Evolutionary conservation across 2,888 invertebrate genomes (phyloP), one percentile per base, ranked within the genome.

Genomic region (Xestobium rufovillosum): DNA sequence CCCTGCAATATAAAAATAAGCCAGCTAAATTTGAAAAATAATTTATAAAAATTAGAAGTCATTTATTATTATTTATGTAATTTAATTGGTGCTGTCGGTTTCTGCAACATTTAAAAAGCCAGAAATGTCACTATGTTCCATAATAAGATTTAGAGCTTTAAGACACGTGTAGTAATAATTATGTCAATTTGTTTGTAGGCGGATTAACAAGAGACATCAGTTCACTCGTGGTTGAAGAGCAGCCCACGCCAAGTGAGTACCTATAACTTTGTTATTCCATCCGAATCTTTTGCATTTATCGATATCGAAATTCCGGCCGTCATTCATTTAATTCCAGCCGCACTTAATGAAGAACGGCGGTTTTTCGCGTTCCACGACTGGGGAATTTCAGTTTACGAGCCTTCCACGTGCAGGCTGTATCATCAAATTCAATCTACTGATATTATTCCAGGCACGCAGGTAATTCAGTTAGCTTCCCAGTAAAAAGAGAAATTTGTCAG

Each of bases 311-410:
- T 1, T 15, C 4, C 3, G 26, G 30, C n/a, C n/a, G n/a, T n/a
- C n/a, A n/a, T n/a, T 46, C 41, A 48, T 45, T 43, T 47, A 40
- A 47, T 46, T 58, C 12, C 56, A 75, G 75, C 72, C 40, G 68
- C 74, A 1, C 67, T 72, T 19, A 73, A 70, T 57, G 75, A 76
- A 53, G 76, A 78, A 52, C 65, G 74, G n/a, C 62, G 77, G 48
- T 82, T 83, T 63, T 77, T 83, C 55, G 79, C 81, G 8, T 83
- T 83, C 63, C 81, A 83, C 63, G 78, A 80, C 50, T 75, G 78
- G 69, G 84, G 84, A 14, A 76, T 83, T 50, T 77, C 79, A 2
- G 73, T 82, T 27, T 82, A 83, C 63, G 80, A 83, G 48, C 81
- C 83, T 1, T 72, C 73, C 15, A 73, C 76, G 32, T 84, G 84